Base-by-base conservation (phyloP, 2,797 vertebrate species). In the Betta splendens region DNA sequence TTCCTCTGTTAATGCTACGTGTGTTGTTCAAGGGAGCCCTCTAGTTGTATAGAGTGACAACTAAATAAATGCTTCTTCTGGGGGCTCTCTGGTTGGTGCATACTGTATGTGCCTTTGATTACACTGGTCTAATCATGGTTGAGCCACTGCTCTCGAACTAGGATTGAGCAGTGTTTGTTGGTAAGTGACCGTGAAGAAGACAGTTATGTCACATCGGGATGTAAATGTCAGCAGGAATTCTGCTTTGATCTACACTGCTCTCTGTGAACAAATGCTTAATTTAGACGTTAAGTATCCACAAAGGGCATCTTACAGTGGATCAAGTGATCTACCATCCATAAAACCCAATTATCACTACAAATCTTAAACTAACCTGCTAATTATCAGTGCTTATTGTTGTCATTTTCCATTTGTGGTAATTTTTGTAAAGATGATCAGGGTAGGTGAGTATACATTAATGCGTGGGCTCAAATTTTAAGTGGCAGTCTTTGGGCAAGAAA, bases 11-110 rank as follows among this genome's bases (percentile, higher is more conserved):
- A 57, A 58, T 70, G 32, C 72, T 58, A 80, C 70, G 84, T 80
- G 23, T 83, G 75, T 60, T 83, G 82, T 62, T 82, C 39, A 39
- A 83, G 39, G 11, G 80, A 71, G 48, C 85, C 85, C 67, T 85
- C 85, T 71, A 81, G 80, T 80, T 79, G 62, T 7, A 31, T 55
- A 44, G 49, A 47, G 48, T 26, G 42, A 38, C 12, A 22, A 38
- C n/a, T 53, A 43, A 72, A 46, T 7, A 28, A 37, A 50, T 5
- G 32, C 38, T 29, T 9, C 46, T 49, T 50, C 25, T 21, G 20
- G 9, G 11, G 43, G 13, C 23, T 7, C 7, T 21, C 25, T 58
- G 39, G 49, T 45, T 18, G 44, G 48, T 32, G 32, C 16, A 16
- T 16, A 3, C 11, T n/a, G 9, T 45, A n/a, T n/a, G n/a, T n/a